phyloP scores from a whole-genome alignment of 2,888 invertebrate genomes.

The Sesamia inferens region DNA sequence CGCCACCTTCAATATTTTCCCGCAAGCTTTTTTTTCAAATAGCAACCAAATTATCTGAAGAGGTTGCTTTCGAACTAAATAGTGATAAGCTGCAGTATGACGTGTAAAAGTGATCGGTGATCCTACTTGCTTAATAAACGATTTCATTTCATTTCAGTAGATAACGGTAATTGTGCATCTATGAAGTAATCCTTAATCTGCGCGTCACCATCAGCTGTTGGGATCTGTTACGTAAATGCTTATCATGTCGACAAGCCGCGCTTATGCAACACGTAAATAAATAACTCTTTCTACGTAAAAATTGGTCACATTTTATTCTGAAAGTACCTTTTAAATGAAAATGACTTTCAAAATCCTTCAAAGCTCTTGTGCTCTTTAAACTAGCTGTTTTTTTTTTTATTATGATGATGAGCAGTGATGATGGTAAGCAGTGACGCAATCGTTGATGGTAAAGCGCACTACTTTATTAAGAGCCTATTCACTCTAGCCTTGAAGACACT shows the following conservation, averaged over 20 bases:
- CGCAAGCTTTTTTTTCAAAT: not conserved
- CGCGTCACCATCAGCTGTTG: constrained; percentile 46
- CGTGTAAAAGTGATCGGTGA: too few relatives aligned
- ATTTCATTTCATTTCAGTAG: too few relatives aligned
- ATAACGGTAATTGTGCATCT: constrained; percentile 28
- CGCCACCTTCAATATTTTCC: not conserved
- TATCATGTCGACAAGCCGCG: constrained; percentile 39
- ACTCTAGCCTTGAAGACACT: too few relatives aligned
- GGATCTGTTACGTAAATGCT: constrained; percentile 53
- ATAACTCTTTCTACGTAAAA: constrained; percentile 30
- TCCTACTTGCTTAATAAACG: too few relatives aligned
- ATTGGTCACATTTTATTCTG: constrained; percentile 11
- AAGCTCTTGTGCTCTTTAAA: not conserved
- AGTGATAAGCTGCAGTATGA: constrained; percentile 28
- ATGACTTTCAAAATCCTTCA: not conserved
- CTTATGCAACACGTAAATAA: constrained; percentile 44
- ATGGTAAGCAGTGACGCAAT: too few relatives aligned
- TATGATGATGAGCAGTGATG: too few relatives aligned
- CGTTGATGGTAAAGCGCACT: too few relatives aligned
- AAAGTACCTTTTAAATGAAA: not conserved
- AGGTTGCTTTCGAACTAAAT: constrained; percentile 1
- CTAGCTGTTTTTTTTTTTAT: too few relatives aligned
- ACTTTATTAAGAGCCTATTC: too few relatives aligned
- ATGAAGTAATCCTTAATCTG: constrained; percentile 36
- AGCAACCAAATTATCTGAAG: not conserved